These are phyloP conservation scores for Chromoteleia sp. DNA, from an alignment of 2,888 invertebrate genomes.

Conservation along the genomic window DNA sequence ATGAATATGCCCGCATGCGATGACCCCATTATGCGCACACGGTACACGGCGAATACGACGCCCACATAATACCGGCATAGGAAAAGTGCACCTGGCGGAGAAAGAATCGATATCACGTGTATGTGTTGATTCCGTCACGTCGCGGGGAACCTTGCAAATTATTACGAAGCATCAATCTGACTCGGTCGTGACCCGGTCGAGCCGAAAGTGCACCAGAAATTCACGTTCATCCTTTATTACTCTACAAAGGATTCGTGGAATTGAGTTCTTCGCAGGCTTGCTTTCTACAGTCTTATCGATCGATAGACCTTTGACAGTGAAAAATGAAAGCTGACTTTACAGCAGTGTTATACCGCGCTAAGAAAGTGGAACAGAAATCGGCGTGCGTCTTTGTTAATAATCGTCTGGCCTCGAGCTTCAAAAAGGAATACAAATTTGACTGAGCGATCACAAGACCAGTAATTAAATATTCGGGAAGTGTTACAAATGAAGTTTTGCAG, in stretches of 20 bases:
- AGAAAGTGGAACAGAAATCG: conserved; percentile 73
- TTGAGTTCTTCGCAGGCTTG: conserved; percentile 67
- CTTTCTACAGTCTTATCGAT: conserved; percentile 71
- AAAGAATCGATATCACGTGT: conserved; percentile 62
- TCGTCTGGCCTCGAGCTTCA: conserved; percentile 49
- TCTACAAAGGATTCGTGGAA: conserved; percentile 64
- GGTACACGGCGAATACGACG: conserved; percentile 74
- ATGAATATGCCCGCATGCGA: conserved; percentile 80
- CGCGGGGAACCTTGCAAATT: conserved; percentile 33
- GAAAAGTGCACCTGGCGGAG: conserved; percentile 76
- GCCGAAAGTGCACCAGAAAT: conserved; percentile 58
- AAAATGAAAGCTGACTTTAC: conserved; percentile 71
- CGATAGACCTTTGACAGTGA: conserved; percentile 72
- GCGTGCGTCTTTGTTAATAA: conserved; percentile 68
- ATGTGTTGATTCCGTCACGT: conserved; percentile 53
- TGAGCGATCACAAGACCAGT: conserved; percentile 43
- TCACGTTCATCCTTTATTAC: conserved; percentile 56
- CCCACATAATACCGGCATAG: conserved; percentile 76
- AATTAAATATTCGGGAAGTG: conserved; percentile 58
- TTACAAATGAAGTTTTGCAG: conserved; percentile 55
- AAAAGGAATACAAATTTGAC: conserved; percentile 58
- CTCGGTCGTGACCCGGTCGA: conserved; percentile 53
- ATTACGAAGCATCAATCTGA: conserved; percentile 50
- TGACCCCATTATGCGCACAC: conserved; percentile 74
- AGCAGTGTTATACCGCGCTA: conserved; percentile 61